Evolutionary conservation across 2,888 invertebrate species (phyloP), one percentile per base, ranked within the genome.

Genomic region (Lepidonotus clava): DNA sequence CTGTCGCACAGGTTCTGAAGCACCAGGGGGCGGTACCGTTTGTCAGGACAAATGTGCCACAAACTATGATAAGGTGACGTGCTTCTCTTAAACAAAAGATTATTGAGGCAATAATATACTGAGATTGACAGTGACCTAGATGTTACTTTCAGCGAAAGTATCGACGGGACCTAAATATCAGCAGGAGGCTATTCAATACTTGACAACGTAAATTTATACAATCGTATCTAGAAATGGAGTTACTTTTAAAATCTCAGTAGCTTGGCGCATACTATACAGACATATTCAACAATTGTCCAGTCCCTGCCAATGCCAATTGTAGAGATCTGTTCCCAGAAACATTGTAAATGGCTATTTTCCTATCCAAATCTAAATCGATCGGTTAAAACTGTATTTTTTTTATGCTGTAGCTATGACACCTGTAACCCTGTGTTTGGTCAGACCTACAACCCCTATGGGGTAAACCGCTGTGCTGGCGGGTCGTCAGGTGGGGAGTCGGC

Each of bases 11-110:
- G 92, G 91, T 92, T 28, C 80, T 92, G 46, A 91, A 91, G 86
- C 86, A 90, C 18, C 90, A 90, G 85, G 95, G 95, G 80, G 95
- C 95, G n/a, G 91, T 95, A 51, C 95, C 95, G 0, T 95, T 94
- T 92, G 94, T 93, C 34, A 93, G 93, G 89, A 95, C 95, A 11
- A 95, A 95, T 89, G 92, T 94, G 21, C 94, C 94, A 0, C 94
- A 94, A 87, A 92, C 91, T 0, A 89, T 94, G 86, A 87, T 93
- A 34, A 88, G 88, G 90, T 90, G 76, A 61, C 4, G 0, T 71
- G 18, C 34, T 51, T 40, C 32, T 38, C 40, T 24, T n/a, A 14
- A 46, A 11, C 28, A 38, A 38, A 40, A 67, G 36, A 86, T 61
- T 46, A 11, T 46, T 46, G 46, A 46, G 6, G 46, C 18, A 46